These are phyloP conservation scores for Procambarus clarkii DNA, from an alignment of 1,140 invertebrate species.

Conservation along the genomic window DNA sequence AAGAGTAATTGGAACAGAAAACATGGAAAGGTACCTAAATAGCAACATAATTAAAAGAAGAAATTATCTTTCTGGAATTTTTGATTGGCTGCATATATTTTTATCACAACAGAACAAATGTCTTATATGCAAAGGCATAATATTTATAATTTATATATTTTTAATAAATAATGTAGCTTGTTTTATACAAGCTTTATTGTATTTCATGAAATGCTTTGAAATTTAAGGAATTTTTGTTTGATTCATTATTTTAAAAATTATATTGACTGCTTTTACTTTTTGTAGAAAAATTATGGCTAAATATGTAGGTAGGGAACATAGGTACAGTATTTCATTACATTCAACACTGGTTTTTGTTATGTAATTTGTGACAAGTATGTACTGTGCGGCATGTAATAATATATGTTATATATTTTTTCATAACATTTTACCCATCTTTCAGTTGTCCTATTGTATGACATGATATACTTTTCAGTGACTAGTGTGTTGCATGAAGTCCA, in stretches of 20 bases:
- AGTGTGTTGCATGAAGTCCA: background rate
- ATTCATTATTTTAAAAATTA: no score
- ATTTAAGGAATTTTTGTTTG: no score
- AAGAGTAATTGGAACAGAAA: no score
- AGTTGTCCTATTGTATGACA: background rate
- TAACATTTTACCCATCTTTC: background rate
- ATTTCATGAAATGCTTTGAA: background rate
- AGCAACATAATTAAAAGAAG: no score
- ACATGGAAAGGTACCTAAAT: no score
- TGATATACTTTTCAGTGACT: background rate
- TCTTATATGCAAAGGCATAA: background rate
- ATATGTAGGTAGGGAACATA: no score
- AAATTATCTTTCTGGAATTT: no score
- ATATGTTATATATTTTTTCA: background rate
- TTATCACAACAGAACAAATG: no score
- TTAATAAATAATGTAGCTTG: background rate
- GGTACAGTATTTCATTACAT: background rate
- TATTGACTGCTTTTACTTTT: no score
- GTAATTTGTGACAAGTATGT: background rate
- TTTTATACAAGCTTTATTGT: background rate
- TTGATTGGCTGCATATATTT: no score
- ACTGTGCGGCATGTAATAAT: background rate
- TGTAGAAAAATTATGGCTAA: no score
- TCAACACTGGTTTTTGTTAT: background rate
- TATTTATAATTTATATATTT: background rate